phyloP scores from a whole-genome alignment of 2,888 invertebrate species.

The Nymphalis urticae region DNA sequence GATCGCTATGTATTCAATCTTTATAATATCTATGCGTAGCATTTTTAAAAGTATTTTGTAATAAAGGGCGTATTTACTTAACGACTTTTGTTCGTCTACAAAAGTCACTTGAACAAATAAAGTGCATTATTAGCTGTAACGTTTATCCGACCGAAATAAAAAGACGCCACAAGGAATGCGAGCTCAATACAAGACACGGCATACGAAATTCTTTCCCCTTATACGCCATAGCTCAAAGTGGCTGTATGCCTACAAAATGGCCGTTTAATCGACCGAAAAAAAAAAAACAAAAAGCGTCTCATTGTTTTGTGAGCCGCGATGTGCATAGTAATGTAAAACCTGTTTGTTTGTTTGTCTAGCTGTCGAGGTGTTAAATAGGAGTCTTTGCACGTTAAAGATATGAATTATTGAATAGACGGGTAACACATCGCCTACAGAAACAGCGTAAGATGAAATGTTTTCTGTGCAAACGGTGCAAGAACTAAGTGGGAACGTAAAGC shows the following conservation, averaged over 20 bases:
- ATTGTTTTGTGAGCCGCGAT: constrained; percentile 43
- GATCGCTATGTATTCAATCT: too few relatives aligned
- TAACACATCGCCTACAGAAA: constrained; percentile 31
- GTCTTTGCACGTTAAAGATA: constrained; percentile 67
- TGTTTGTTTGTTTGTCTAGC: constrained; percentile 65
- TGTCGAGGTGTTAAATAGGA: constrained; percentile 68
- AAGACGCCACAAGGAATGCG: constrained; percentile 21
- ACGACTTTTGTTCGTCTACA: background rate
- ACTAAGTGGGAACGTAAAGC: too few relatives aligned
- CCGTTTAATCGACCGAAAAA: constrained; percentile 35
- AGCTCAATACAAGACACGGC: constrained; percentile 12
- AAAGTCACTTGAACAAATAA: constrained; percentile 34
- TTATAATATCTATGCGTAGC: constrained; percentile 13
- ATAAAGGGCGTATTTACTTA: constrained; percentile 18
- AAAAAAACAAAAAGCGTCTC: constrained; percentile 37
- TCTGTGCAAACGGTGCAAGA: constrained; percentile 14
- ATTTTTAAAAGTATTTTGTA: constrained; percentile 9
- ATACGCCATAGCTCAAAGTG: constrained; percentile 25
- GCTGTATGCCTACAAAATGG: constrained; percentile 31
- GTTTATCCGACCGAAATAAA: constrained; percentile 23
- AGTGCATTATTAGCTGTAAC: constrained; percentile 34
- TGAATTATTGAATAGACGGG: constrained; percentile 71
- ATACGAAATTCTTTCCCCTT: constrained; percentile 27
- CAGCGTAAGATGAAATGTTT: constrained; percentile 23
- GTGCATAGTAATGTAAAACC: constrained; percentile 48